Conservation (phyloP, 2,113 vertebrate species). For the Sinocyclocheilus anshuiensis region DNA sequence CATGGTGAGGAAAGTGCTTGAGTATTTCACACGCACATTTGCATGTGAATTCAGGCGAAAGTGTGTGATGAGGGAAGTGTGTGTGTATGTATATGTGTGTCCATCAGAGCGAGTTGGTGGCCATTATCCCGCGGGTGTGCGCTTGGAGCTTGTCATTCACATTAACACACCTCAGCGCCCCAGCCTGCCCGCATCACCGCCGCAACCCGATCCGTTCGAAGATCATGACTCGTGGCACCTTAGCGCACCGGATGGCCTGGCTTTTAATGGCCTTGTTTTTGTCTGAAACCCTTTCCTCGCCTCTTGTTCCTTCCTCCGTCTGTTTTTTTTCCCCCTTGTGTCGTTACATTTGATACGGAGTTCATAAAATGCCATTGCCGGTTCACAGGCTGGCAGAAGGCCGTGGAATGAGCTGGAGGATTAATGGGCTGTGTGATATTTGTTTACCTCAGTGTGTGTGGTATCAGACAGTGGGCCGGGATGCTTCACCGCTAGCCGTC, state of each 20-base stretch:
- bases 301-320: background rate
- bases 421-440: slow-evolving; percentile 74
- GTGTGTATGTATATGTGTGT: slow-evolving; percentile 55
- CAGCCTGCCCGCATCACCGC: slow-evolving; percentile 80
- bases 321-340: slow-evolving; percentile 45
- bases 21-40: slow-evolving; percentile 89
- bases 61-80: slow-evolving; percentile 71
- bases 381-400: slow-evolving; percentile 59
- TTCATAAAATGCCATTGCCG: slow-evolving; percentile 75
- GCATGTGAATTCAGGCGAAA: slow-evolving; percentile 96
- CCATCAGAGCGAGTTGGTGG: slow-evolving; percentile 64
- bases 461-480: slow-evolving; percentile 40
- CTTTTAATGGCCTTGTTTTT: slow-evolving; percentile 86
- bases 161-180: slow-evolving; percentile 97
- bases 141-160: slow-evolving; percentile 91
- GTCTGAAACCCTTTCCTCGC: background rate
- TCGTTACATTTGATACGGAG: slow-evolving; percentile 71
- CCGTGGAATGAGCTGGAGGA: slow-evolving; percentile 68
- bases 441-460: slow-evolving; percentile 68
- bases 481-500: slow-evolving; percentile 58
- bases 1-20: slow-evolving; percentile 90
- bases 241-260: slow-evolving; percentile 76
- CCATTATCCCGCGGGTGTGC: slow-evolving; percentile 90
- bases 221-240: slow-evolving; percentile 90
- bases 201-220: slow-evolving; percentile 83